Conservation (phyloP, 2,888 invertebrate genomes). For the Neoaliturus tenellus region DNA sequence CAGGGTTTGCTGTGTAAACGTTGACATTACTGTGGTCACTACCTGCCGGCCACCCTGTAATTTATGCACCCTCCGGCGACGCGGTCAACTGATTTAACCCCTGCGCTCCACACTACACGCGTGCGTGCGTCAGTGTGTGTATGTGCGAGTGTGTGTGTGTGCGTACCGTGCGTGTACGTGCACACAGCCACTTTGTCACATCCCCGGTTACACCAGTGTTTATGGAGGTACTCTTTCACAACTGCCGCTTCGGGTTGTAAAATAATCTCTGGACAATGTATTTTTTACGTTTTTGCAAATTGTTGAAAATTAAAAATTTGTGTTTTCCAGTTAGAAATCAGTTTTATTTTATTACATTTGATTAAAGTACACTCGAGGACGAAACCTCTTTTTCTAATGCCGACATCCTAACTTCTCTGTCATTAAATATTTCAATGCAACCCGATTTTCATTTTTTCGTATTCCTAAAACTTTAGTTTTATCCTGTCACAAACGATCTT, state of each 20-base stretch:
- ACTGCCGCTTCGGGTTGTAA: not conserved
- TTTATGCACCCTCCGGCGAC: conserved; percentile 36
- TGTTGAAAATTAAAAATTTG: no score
- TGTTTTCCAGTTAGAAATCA: no score
- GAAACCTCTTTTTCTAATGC: no score
- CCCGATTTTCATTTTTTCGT: no score
- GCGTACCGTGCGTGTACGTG: not conserved
- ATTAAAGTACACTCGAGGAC: no score
- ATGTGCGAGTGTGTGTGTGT: not conserved
- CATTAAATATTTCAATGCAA: no score
- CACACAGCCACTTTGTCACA: not conserved
- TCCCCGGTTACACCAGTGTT: not conserved
- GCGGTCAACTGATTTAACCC: conserved; percentile 50
- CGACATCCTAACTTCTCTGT: no score
- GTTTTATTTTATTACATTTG: no score
- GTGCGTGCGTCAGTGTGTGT: conserved; percentile 10
- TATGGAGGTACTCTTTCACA: not conserved
- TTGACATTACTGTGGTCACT: conserved; percentile 22
- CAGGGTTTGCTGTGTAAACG: conserved; percentile 11
- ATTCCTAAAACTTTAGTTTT: no score
- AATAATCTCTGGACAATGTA: not conserved
- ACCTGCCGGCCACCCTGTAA: conserved; percentile 30
- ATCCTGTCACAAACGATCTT: no score
- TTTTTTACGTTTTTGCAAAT: not conserved
- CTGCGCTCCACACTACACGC: not conserved